Evolutionary conservation across 2,888 invertebrate species (phyloP), one percentile per base, ranked within the genome.

Genomic region (Diogma glabrata): DNA sequence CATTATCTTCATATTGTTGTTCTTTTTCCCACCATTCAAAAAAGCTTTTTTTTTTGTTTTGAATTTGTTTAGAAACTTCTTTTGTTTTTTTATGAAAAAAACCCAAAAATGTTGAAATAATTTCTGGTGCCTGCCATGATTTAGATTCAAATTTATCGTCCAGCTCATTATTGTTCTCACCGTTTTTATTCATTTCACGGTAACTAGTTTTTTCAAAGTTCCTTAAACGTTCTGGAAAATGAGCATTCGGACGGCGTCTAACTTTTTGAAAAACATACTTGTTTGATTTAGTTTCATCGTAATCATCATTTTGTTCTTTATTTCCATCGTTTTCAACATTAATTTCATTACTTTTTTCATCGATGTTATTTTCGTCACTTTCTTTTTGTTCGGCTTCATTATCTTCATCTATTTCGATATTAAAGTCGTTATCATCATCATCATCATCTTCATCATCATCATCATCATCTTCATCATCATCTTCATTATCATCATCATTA

Each of bases 401-500:
- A n/a, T n/a, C 55, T 24, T 52, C 53, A 10, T 59, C 56, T 5
- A 57, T 55, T 2, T 55, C 51, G 2, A 52, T 55, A n/a, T n/a
- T n/a, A n/a, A n/a, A n/a, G n/a, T n/a, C n/a, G n/a, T n/a, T n/a
- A 16, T 55, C 51, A 4, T 56, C 52, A 49, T 55, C 55, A 14
- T 55, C 57, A 10, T 53, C 51, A 19, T 58, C 56, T n/a, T 52
- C 54, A 10, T 59, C 55, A 14, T 53, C 55, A 23, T 54, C 54
- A 22, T 58, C 59, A 22, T 30, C 30, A 19, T 33, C 22, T 1
- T 33, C 33, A 20, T 30, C 30, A 30, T 16, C 19, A 12, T n/a
- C 16, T 51, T 54, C 57, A 49, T 63, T 63, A 30, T 56, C 43
- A 54, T 57, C 57, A 66, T 70, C 50, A 20, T 24, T 30, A 26